Conservation (phyloP, 92 coral and sea anemone species). For the Chrysogorgia sp. region DNA sequence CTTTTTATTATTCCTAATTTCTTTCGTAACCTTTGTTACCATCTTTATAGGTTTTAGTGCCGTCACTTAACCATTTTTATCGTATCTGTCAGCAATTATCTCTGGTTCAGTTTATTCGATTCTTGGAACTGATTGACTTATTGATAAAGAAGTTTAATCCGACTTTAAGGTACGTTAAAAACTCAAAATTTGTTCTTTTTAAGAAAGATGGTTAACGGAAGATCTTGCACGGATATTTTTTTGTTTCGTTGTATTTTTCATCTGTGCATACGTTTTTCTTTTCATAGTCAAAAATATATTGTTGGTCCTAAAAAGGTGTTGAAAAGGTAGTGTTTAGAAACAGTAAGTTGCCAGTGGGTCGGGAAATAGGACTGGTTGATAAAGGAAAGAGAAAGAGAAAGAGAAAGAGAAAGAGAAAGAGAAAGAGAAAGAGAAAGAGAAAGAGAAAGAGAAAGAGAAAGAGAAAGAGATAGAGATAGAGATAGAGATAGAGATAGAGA, state of each 20-base stretch:
- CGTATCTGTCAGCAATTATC: slow-evolving; percentile 73
- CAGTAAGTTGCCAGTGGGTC: no score
- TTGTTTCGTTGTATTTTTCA: no score
- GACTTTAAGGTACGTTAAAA: slow-evolving; percentile 63
- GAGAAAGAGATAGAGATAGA: no score
- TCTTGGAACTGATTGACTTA: slow-evolving; percentile 66
- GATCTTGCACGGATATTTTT: no score
- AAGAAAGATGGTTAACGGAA: no score
- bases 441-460: no score
- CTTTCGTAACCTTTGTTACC: background rate
- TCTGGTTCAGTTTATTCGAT: slow-evolving; percentile 67
- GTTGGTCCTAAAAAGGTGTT: background rate
- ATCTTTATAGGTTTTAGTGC: slow-evolving; percentile 59
- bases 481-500: no score
- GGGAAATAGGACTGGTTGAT: no score
- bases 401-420: background rate
- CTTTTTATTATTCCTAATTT: no score
- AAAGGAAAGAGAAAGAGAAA: background rate
- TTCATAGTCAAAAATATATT: background rate
- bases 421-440: background rate
- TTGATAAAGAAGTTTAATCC: slow-evolving; percentile 65
- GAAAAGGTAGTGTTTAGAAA: background rate
- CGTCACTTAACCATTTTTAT: slow-evolving; percentile 62
- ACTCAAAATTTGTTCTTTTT: no score
- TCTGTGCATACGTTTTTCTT: background rate